A percentile compares a stretch with the other conserved stretches of the same genome.
Conservation (phyloP, 2,888 invertebrate genomes). For the Dasypolia templi region DNA sequence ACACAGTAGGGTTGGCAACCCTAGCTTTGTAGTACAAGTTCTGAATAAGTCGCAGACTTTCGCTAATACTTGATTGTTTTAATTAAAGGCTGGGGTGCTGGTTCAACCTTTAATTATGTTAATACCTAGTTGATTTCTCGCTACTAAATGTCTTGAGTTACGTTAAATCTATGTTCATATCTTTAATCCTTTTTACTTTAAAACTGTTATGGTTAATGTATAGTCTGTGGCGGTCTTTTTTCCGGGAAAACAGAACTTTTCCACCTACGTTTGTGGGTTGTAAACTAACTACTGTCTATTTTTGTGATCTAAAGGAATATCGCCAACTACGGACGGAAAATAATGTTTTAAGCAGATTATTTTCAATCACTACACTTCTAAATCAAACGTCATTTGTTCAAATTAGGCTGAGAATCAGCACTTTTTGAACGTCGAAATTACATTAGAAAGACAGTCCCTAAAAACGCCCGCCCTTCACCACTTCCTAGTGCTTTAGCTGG, state of each 20-base stretch:
- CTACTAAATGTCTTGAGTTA: slow-evolving; percentile 8
- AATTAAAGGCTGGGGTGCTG: slow-evolving; percentile 49
- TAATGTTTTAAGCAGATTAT: too few species aligned
- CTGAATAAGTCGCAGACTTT: slow-evolving; percentile 41
- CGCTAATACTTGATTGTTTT: slow-evolving; percentile 52
- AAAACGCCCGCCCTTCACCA: too few species aligned
- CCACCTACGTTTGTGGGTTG: neutral
- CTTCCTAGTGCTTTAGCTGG: too few species aligned
- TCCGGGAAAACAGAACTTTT: neutral
- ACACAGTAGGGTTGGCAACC: slow-evolving; percentile 3
- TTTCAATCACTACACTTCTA: too few species aligned
- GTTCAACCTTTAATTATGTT: slow-evolving; percentile 33
- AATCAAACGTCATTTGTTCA: too few species aligned
- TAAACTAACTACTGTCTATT: neutral
- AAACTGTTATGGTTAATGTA: neutral
- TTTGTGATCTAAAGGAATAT: too few species aligned
- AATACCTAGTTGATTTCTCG: slow-evolving; percentile 31
- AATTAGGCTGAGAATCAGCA: too few species aligned
- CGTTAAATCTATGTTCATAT: neutral
- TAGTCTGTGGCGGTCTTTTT: neutral
- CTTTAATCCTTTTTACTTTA: neutral
- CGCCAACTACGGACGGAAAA: too few species aligned
- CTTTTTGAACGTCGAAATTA: too few species aligned
- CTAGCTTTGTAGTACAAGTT: slow-evolving; percentile 22
- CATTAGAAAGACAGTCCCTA: too few species aligned